Percentiles rank a stretch among this genome's conserved stretches.
phyloP scores from a whole-genome alignment of 2,888 invertebrate species.

The Rhagonycha fulva region DNA sequence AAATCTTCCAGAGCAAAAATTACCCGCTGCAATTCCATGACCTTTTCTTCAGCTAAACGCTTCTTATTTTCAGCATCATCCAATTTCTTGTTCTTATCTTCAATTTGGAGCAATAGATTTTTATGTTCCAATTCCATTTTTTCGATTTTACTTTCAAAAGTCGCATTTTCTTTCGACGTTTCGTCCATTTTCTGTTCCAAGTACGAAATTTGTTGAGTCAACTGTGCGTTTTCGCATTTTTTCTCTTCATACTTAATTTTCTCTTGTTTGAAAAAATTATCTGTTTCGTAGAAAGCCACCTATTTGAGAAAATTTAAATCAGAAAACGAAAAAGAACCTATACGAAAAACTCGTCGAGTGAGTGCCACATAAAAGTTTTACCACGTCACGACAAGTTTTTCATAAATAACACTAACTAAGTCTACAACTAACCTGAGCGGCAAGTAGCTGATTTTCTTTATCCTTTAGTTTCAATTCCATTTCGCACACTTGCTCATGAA shows the following conservation, averaged over 20 bases:
- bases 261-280: slow-evolving; percentile 27
- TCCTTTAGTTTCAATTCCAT: slow-evolving; percentile 54
- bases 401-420: not conserved
- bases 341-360: not conserved
- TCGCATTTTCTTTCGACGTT: slow-evolving; percentile 23
- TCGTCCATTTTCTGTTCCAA: slow-evolving; percentile 1
- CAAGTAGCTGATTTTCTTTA: slow-evolving; percentile 53
- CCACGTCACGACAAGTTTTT: not conserved
- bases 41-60: slow-evolving; percentile 34
- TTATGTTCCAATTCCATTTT: slow-evolving; percentile 30
- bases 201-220: slow-evolving; percentile 4
- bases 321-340: not conserved
- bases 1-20: slow-evolving; percentile 38
- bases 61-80: slow-evolving; percentile 46
- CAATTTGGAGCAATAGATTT: slow-evolving; percentile 3
- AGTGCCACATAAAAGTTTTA: not conserved
- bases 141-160: slow-evolving; percentile 44
- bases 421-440: slow-evolving; percentile 29
- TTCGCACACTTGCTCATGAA: slow-evolving; percentile 55
- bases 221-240: slow-evolving; percentile 2
- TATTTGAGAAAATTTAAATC: not conserved
- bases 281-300: slow-evolving; percentile 27
- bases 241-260: slow-evolving; percentile 19
- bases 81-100: slow-evolving; percentile 25
- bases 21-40: slow-evolving; percentile 24